Conservation (phyloP, 2,797 vertebrate species). For the Urocyon cinereoargenteus region DNA sequence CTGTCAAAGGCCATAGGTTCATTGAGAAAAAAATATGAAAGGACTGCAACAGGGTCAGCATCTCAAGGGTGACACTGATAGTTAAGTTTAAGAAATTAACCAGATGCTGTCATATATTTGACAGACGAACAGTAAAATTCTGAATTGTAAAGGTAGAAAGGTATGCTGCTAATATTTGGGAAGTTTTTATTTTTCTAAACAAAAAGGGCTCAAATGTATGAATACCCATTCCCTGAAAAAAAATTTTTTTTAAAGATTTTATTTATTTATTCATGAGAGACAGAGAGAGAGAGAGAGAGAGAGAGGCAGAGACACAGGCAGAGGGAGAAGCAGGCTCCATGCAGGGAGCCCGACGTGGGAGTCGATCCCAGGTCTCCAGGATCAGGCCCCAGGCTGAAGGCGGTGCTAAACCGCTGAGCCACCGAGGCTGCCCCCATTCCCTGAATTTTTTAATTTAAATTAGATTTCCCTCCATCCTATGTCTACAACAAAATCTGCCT, state of each 20-base stretch:
- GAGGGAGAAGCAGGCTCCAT: no score
- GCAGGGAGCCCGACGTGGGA: no score
- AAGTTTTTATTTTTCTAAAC: constrained; percentile 18
- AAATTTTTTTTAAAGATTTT: no score
- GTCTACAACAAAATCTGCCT: background rate
- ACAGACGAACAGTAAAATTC: background rate
- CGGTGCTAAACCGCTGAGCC: no score
- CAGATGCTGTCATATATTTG: background rate
- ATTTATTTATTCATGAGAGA: no score
- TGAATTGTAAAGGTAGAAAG: background rate
- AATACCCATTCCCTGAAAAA: background rate
- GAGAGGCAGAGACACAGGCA: no score
- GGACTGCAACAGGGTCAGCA: background rate
- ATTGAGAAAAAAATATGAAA: background rate
- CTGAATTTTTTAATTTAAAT: background rate
- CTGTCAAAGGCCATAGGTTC: background rate
- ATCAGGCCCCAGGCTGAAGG: no score
- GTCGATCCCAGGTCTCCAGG: no score
- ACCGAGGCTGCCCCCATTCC: no score
- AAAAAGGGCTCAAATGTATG: background rate
- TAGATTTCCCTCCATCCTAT: background rate
- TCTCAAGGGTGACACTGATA: background rate
- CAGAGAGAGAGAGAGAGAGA: no score
- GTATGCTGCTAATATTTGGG: background rate
- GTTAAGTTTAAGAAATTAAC: background rate